Base-by-base conservation (phyloP, 92 coral and sea anemone genomes). In the Epizoanthus ramosus region DNA sequence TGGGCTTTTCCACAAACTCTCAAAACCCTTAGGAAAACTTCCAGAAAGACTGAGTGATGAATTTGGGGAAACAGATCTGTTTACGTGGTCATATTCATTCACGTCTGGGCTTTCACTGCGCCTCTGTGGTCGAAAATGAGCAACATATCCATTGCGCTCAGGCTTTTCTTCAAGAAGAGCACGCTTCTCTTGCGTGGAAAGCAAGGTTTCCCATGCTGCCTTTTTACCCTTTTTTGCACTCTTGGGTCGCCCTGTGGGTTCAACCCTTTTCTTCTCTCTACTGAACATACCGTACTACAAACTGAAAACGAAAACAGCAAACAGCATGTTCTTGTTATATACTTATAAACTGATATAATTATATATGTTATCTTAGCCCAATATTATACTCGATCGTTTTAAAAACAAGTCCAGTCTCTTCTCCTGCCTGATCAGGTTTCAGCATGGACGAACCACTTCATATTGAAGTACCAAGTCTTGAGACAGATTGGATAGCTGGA, bases 181-280 rank as follows among this genome's bases (percentile, higher is more conserved):
- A 14, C 64, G 59, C 24, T 77, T 77, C 71, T 85, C 87, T 60
- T 81, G 90, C 8, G 92, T 57, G 15, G 92, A 45, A 25, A 93
- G 87, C 4, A 93, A 81, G 3, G 86, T 93, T 65, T 93, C 98
- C 98, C 98, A 93, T 1, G 98, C 94, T 17, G 97, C 93, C 85
- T 89, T 90, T 57, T 92, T 91, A 21, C 87, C 87, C 61, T 86
- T 91, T 39, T 87, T 86, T 16, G 84, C 89, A 80, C 69, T 89
- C 74, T 88, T 84, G 45, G 87, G 65, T 24, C 84, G 76, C 52
- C 84, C 79, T 12, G 85, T 85, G 23, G 95, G 93, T 73, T 93
- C 94, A 28, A 93, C 91, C 79, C 80, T 90, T 43, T 74, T 84
- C 60, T 92, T 92, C 25, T 93, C 95, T 68, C 97, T 93, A 47